A percentile compares a stretch with the other conserved stretches of the same genome.
phyloP scores from a whole-genome alignment of 2,113 vertebrate genomes.

The Cyprinodon tularosa region DNA sequence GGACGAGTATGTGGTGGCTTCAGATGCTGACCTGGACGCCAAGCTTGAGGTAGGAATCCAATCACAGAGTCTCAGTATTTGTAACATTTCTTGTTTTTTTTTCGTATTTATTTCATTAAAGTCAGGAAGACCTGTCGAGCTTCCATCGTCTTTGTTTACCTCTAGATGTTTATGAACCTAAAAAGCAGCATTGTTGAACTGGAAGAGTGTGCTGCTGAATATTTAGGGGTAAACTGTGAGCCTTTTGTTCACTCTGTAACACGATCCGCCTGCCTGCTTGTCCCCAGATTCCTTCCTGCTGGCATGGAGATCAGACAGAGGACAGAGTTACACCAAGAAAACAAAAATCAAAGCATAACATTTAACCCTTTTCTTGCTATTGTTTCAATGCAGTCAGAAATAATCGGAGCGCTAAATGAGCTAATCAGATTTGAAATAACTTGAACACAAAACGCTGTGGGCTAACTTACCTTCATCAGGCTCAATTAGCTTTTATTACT shows the following conservation, averaged over 20 bases:
- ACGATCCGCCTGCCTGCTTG: slow-evolving; percentile 25
- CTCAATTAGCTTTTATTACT: too few species aligned
- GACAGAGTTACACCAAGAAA: neutral
- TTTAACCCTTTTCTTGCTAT: neutral
- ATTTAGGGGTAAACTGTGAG: neutral
- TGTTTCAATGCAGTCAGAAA: neutral
- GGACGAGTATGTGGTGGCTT: slow-evolving; percentile 84
- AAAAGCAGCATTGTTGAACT: neutral
- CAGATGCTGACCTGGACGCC: slow-evolving; percentile 85
- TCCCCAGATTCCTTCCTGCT: neutral
- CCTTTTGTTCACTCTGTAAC: slow-evolving; percentile 51
- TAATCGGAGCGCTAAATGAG: neutral
- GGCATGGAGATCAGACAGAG: neutral
- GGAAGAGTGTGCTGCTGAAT: neutral
- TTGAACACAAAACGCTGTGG: too few species aligned
- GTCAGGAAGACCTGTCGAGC: too few species aligned
- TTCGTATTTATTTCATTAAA: too few species aligned
- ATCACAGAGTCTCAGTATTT: neutral
- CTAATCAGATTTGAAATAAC: slow-evolving; percentile 35
- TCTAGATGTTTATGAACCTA: neutral
- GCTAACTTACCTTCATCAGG: too few species aligned
- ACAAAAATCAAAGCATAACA: neutral
- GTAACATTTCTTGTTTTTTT: neutral
- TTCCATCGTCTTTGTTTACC: too few species aligned
- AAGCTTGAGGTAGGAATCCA: slow-evolving; percentile 81